phyloP scores from a whole-genome alignment of 2,113 vertebrate genomes.

The Tenrec ecaudatus region DNA sequence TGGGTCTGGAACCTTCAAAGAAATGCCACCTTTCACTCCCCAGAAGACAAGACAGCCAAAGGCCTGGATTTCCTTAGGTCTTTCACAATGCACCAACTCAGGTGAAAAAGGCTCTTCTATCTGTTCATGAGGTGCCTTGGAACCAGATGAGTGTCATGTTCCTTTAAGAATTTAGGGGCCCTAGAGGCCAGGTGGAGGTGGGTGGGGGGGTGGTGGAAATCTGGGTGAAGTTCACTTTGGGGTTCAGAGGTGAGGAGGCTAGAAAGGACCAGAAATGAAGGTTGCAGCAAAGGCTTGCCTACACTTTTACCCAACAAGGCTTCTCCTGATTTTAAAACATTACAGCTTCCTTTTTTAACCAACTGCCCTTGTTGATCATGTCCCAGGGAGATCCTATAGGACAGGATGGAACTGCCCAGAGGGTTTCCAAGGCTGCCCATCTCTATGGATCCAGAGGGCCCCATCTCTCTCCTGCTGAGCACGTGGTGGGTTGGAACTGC shows the following conservation, averaged over 20 bases:
- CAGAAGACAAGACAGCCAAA: neutral
- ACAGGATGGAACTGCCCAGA: neutral
- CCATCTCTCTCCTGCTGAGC: too few relatives aligned
- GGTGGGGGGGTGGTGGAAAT: too few relatives aligned
- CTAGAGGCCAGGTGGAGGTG: too few relatives aligned
- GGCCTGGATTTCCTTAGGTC: too few relatives aligned
- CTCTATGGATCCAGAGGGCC: too few relatives aligned
- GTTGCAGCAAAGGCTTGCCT: neutral
- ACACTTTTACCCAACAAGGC: neutral
- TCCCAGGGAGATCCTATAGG: too few relatives aligned
- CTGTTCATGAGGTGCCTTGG: neutral
- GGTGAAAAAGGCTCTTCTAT: neutral
- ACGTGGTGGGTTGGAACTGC: neutral
- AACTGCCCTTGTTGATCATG: too few relatives aligned
- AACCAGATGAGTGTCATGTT: neutral
- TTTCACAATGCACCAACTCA: too few relatives aligned
- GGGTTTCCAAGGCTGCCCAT: neutral
- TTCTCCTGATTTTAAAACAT: neutral
- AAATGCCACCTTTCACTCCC: neutral
- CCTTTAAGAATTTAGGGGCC: neutral
- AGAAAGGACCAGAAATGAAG: neutral
- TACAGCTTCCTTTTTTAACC: neutral
- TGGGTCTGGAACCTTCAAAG: neutral
- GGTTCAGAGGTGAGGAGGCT: neutral
- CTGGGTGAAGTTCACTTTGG: accelerated